Conservation (phyloP, 2,888 invertebrate genomes). For the Mythimna lalbum region DNA sequence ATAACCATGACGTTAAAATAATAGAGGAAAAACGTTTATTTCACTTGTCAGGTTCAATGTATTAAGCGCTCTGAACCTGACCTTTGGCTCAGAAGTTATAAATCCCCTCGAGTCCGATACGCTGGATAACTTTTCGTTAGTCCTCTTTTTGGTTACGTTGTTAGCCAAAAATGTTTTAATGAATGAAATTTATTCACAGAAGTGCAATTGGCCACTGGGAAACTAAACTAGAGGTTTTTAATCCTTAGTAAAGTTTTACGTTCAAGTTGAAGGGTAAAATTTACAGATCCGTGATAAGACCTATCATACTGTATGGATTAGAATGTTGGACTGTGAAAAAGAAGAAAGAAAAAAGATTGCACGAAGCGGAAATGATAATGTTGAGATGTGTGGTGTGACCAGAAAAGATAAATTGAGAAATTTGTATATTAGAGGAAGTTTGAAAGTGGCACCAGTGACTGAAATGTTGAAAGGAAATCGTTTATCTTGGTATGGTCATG, state of each 20-base stretch:
- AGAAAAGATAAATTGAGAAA: no score
- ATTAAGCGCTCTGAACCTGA: constrained; percentile 54
- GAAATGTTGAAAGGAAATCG: no score
- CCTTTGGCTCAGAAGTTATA: constrained; percentile 49
- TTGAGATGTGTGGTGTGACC: no score
- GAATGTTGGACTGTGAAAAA: no score
- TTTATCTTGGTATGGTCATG: no score
- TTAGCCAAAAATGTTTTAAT: constrained; percentile 44
- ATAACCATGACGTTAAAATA: constrained; percentile 32
- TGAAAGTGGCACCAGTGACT: no score
- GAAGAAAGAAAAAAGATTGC: no score
- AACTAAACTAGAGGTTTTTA: neutral
- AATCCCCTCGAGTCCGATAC: constrained; percentile 50
- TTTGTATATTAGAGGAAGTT: no score
- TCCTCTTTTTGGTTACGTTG: constrained; percentile 25
- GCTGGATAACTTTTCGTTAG: constrained; percentile 41
- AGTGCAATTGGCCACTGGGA: constrained; percentile 1
- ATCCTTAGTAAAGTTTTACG: neutral
- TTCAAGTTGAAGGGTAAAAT: no score
- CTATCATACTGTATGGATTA: no score
- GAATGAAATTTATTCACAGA: constrained; percentile 20
- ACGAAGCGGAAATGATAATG: no score
- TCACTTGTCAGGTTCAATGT: constrained; percentile 40
- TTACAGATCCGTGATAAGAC: no score
- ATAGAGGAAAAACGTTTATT: constrained; percentile 37